Percentiles rank a stretch among this genome's conserved stretches.
Conservation (phyloP, 2,797 vertebrate species). For the Catharus ustulatus region DNA sequence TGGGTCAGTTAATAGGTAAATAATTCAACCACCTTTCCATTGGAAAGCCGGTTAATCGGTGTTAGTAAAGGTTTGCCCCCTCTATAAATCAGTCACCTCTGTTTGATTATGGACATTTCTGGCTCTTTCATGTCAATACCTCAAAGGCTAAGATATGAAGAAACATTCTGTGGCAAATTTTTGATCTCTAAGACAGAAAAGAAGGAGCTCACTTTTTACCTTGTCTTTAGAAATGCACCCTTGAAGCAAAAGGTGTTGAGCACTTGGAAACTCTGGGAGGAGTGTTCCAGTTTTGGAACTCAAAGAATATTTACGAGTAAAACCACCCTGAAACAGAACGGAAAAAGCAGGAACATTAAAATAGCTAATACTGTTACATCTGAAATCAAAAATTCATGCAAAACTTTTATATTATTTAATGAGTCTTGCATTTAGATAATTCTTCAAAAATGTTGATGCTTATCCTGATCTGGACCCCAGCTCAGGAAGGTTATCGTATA, state of each 20-base stretch:
- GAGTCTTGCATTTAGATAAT: neutral
- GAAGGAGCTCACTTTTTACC: slow-evolving; percentile 77
- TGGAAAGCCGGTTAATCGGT: slow-evolving; percentile 72
- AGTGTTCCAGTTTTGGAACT: slow-evolving; percentile 98
- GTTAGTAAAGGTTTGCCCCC: slow-evolving; percentile 72
- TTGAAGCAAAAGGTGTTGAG: slow-evolving; percentile 93
- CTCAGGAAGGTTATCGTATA: neutral
- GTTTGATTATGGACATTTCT: slow-evolving; percentile 77
- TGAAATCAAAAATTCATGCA: neutral
- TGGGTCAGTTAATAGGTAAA: slow-evolving; percentile 76
- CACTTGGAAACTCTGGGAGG: slow-evolving; percentile 94
- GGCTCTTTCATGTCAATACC: slow-evolving; percentile 73
- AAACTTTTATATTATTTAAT: neutral
- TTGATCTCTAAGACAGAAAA: slow-evolving; percentile 51
- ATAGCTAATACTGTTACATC: neutral
- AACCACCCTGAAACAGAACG: slow-evolving; percentile 87
- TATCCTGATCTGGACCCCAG: neutral
- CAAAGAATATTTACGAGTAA: slow-evolving; percentile 96
- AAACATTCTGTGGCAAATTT: slow-evolving; percentile 57
- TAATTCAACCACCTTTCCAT: slow-evolving; percentile 76
- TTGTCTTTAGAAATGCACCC: slow-evolving; percentile 93
- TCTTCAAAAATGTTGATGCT: neutral
- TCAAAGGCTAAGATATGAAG: slow-evolving; percentile 67
- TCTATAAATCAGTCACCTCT: slow-evolving; percentile 80
- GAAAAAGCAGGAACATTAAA: neutral